Evolutionary conservation across 2,113 vertebrate genomes (phyloP).

Genomic region (Acrocephalus arundinaceus): DNA sequence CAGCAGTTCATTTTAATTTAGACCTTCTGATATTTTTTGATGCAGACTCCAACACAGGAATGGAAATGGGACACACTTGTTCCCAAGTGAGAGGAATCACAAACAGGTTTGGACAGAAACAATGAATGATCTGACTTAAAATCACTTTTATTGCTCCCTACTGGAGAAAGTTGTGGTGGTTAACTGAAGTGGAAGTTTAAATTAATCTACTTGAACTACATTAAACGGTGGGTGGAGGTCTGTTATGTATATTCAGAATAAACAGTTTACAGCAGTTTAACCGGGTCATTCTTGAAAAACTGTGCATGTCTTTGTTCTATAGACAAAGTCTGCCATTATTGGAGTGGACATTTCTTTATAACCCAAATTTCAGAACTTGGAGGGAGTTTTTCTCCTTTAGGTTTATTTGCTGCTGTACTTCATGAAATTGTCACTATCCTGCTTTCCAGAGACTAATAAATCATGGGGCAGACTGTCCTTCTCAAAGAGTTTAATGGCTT

Average conservation of each 20-base stretch:
- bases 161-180: background rate
- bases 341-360: background rate
- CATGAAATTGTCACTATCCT: background rate
- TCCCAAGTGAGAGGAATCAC: background rate
- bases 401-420: background rate
- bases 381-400: background rate
- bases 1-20: slow-evolving; percentile 37
- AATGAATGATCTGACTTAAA: background rate
- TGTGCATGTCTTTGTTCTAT: background rate
- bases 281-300: background rate
- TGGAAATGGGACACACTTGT: background rate
- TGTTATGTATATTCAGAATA: background rate
- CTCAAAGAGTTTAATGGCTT: background rate
- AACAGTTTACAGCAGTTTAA: background rate
- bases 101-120: background rate
- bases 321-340: background rate
- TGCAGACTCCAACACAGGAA: background rate
- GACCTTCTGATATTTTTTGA: slow-evolving; percentile 14
- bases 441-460: background rate
- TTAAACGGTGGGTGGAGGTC: background rate
- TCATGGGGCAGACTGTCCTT: background rate
- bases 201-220: background rate
- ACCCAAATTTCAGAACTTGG: background rate
- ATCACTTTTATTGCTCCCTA: background rate
- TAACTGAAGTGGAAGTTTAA: background rate